Evolutionary conservation across 1,140 invertebrate species (phyloP), one percentile per base, ranked within the genome.

Genomic region (Antheraea pernyi): DNA sequence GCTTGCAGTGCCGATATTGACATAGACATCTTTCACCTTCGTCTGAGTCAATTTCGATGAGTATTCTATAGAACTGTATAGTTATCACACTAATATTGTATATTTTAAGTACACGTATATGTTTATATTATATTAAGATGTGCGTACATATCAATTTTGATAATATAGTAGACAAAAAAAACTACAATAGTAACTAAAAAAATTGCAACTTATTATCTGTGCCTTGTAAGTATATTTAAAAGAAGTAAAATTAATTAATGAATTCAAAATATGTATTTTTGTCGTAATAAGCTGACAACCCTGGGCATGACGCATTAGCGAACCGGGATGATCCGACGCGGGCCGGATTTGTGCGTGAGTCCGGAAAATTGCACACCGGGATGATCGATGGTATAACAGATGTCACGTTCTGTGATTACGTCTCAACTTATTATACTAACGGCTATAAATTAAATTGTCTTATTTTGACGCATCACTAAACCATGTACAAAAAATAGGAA

Each of bases 331-430:
- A 83, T 79, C 80, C 80, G 77, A 82, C 76, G 76, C 75, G 75
- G 78, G 75, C 73, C 75, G 78, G 82, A 83, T 86, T 84, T 81
- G 79, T 80, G 77, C 69, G 72, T 68, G 73, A 68, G 71, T 67
- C 76, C 76, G 82, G 83, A 84, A 89, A 87, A 87, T 89, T 86
- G 85, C 82, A 78, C 68, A 72, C 65, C 70, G 70, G 71, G 67
- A 85, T 89, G 86, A 89, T 89, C 81, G 84, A 89, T 86, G 81
- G 76, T 66, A 71, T 76, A 46, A 74, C 82, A 86, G 80, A 82
- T 83, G 85, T 80, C 84, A 78, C 81, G 80, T 74, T 74, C 78
- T 75, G 78, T 80, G 82, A 85, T 87, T 85, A 86, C 77, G 65
- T 72, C 30, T 53, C 16, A 53, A 53, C 16, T 53, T 53, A 53